Base-by-base conservation (phyloP, 2,797 vertebrate species). In the Enteromius radiatus region DNA sequence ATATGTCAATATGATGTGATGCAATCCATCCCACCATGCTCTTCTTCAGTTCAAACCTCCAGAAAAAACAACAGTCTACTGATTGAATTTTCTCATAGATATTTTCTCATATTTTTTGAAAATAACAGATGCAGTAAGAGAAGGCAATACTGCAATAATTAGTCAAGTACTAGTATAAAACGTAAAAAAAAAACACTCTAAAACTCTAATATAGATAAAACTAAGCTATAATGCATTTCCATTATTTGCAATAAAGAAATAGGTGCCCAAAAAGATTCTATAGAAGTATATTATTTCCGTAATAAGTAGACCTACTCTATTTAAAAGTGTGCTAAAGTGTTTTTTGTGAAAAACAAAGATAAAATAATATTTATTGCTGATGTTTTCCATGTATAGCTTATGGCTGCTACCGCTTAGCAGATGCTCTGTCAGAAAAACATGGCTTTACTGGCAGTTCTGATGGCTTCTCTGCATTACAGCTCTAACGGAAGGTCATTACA, bases 381-480 rank as follows among this genome's bases (percentile, higher is more conserved):
- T 19, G n/a, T 41, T 67, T 38, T 78, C 1, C 14, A 5, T 19
- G 31, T 26, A 9, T 31, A 23, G 38, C 26, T 11, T 15, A n/a
- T 21, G 3, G 7, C 33, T 73, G n/a, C 17, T 31, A 33, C 63
- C 63, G 56, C 56, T 74, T 56, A 56, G 21, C 21, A 23, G 47
- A 56, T 23, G 31, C 49, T 74, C 54, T 74, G 21, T 54, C 49
- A 56, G 49, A 74, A 5, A 56, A 75, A 23, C 33, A 36, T 78
- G 28, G 21, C n/a, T 49, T 61, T 26, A 26, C 63, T 77, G 59
- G 56, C 59, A 21, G 17, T 43, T 68, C 23, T 56, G 61, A 31
- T 76, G 70, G 47, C 80, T 67, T 76, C 45, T 61, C 77, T 74
- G 45, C 19, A 56, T 80, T 84, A 64, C 23, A 56, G 63, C 61